Base-by-base conservation (phyloP, 2,113 vertebrate species). In the Ammodytes dubius region DNA sequence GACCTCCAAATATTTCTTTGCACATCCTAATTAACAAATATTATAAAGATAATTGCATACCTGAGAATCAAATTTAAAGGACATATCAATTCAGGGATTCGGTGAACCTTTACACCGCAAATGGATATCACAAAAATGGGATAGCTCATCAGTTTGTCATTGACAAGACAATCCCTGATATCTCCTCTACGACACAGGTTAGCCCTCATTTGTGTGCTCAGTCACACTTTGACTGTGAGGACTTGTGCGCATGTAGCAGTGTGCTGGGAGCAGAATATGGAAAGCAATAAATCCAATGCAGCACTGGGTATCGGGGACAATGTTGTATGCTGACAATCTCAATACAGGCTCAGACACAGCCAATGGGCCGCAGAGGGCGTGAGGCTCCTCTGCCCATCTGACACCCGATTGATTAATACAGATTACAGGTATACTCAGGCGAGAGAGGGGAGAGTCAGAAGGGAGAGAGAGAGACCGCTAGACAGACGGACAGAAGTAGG, bases 201-300 rank as follows among this genome's bases (percentile, higher is more conserved):
- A 45, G 70, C 39, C 70, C 43, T 84, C 67, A 88, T 92, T 75
- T 64, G 70, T 84, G 78, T 68, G 73, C 65, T 64, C 40, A 54
- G 70, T 61, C 79, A 74, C 73, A 84, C 47, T 71, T 58, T 7
- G 27, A 58, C 72, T 15, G 43, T 27, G 53, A 77, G 13, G 58
- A 67, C 17, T 19, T 72, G 37, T 65, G 43, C n/a, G 11, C 58
- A 74, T 58, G 67, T 58, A 60, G 46, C 77, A 60, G 46, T 70
- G 27, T 8, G 79, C 59, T 56, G 58, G 42, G 53, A 56, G 50
- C 64, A 70, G 73, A 76, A 75, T 66, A 70, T 58, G 45, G 75
- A 63, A 13, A 50, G 65, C 69, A 54, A 84, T 87, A 85, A 91
- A 93, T 86, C 71, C 74, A 83, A 81, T 77, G 74, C 87, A 47